Percentiles rank a stretch among this genome's conserved stretches.
Evolutionary conservation across 2,888 invertebrate species (phyloP).

Genomic region (Xestia c-nigrum): DNA sequence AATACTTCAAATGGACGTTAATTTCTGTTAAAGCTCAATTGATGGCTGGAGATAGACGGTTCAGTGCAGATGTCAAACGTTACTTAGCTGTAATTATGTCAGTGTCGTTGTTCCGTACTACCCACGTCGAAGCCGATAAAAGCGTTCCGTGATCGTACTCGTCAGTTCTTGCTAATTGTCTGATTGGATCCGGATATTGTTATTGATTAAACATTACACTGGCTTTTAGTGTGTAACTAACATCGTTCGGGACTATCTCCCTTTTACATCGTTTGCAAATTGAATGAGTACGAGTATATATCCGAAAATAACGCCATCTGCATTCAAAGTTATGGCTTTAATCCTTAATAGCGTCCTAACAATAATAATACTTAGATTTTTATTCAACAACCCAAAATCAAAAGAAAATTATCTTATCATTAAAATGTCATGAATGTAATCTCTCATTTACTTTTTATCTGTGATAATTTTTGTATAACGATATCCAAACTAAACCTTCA

Average conservation of each 20-base stretch:
- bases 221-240: slow-evolving; percentile 21
- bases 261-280: slow-evolving; percentile 19
- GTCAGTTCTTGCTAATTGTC: slow-evolving; percentile 56
- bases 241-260: slow-evolving; percentile 17
- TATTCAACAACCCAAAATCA: slow-evolving; percentile 21
- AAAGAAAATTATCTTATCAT: slow-evolving; percentile 49
- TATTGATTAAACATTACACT: slow-evolving; percentile 56
- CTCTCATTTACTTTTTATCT: slow-evolving; percentile 28
- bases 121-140: slow-evolving; percentile 55
- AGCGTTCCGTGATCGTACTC: slow-evolving; percentile 58
- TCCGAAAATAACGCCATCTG: slow-evolving; percentile 12
- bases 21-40: slow-evolving; percentile 38
- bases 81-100: slow-evolving; percentile 58
- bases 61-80: slow-evolving; percentile 55
- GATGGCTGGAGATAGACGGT: slow-evolving; percentile 32
- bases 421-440: slow-evolving; percentile 31
- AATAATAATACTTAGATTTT: slow-evolving; percentile 31
- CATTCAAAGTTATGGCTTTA: slow-evolving; percentile 7
- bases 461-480: slow-evolving; percentile 32
- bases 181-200: slow-evolving; percentile 59
- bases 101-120: slow-evolving; percentile 38
- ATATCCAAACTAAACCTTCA: slow-evolving; percentile 10
- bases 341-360: slow-evolving; percentile 15
- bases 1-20: slow-evolving; percentile 34
- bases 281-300: slow-evolving; percentile 14